Base-by-base conservation (phyloP, 2,888 invertebrate species). In the Netelia melanura region DNA sequence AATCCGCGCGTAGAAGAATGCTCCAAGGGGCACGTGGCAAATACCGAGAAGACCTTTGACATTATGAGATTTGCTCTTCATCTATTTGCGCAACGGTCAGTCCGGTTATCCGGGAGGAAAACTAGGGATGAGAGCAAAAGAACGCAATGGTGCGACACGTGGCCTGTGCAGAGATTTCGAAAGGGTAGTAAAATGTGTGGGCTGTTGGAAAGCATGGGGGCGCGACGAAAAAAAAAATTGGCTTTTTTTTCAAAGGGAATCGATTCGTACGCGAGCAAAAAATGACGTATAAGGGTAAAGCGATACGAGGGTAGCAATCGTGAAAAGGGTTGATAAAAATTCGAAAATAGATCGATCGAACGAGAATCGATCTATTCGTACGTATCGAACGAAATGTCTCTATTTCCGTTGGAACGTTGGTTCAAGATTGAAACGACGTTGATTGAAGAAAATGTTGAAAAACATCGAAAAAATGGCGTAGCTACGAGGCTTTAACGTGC, bases 11-110 rank as follows among this genome's bases (percentile, higher is more conserved):
- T 48, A 10, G 48, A 10, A 56, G 48, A 61, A 30, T 68, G 68
- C 61, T 38, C 61, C 23, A 17, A 68, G 48, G 43, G 30, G 58
- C 61, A 58, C 48, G 25, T 48, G 48, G 48, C 77, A 68, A 68
- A 77, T 68, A 43, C 58, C 8, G 17, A n/a, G 77, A 38, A 5
- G 30, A 44, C 61, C 68, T 78, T 68, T 78, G 77, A 77, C 68
- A 68, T 30, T 48, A 78, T 48, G 58, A 68, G 68, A 17, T 61
- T 78, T n/a, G 17, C 30, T 10, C 67, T 23, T 67, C n/a, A 61
- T 11, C 25, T 61, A 48, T 78, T 78, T 68, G 48, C 68, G 44
- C 58, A 68, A 52, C 58, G 17, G 56, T 68, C 48, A 48, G 9
- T 48, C 48, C 48, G 48, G 48, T 1, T 48, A 48, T 48, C 11